Conservation (phyloP, 2,888 invertebrate genomes). For the Pecten maximus region DNA sequence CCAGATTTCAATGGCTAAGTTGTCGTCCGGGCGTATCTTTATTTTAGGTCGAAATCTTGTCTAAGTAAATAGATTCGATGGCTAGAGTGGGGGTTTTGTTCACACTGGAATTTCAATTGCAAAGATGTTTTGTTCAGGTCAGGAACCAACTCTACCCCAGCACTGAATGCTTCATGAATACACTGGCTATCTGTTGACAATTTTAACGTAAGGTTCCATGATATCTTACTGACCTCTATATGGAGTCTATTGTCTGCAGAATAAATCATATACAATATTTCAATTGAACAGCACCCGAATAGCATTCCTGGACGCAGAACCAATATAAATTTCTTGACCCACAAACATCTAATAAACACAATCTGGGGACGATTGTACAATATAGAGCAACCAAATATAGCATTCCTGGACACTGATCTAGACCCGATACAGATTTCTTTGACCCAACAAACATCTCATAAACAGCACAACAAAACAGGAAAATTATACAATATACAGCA, state of each 20-base stretch:
- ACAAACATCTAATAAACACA: no score
- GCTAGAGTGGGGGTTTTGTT: not conserved
- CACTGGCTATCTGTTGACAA: not conserved
- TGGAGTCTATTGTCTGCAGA: not conserved
- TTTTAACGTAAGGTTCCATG: not conserved
- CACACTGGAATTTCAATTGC: constrained; percentile 1
- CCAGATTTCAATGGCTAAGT: not conserved
- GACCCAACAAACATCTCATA: not conserved
- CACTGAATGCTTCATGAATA: not conserved
- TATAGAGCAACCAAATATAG: no score
- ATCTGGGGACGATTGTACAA: no score
- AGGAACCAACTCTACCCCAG: not conserved
- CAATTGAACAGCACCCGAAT: not conserved
- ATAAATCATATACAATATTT: constrained; percentile 1
- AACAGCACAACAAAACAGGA: not conserved
- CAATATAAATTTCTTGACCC: no score
- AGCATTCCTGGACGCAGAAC: not conserved
- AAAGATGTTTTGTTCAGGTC: not conserved
- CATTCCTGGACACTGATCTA: not conserved
- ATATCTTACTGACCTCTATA: not conserved
- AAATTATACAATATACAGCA: not conserved
- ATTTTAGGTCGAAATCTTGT: constrained; percentile 9
- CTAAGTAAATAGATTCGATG: constrained; percentile 1
- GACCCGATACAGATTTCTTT: not conserved
- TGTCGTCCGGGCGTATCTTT: not conserved